Conservation (phyloP, 2,797 vertebrate species). For the Nannoperca obscura region DNA sequence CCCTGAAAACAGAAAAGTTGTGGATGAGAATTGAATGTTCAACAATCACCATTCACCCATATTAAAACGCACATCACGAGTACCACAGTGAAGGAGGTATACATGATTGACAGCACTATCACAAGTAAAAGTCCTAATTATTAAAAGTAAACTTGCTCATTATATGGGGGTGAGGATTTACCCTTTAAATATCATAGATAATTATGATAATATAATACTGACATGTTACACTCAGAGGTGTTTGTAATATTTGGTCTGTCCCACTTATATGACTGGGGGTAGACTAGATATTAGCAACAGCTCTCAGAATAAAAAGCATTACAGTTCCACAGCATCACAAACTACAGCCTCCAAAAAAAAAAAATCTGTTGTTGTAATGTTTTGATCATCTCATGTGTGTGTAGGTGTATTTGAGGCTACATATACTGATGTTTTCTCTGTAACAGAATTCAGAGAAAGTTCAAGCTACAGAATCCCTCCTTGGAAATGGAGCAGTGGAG, state of each 20-base stretch:
- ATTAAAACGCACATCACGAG: not conserved
- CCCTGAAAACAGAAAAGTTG: slow-evolving; percentile 57
- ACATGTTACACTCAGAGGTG: too few relatives aligned
- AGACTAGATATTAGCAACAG: not conserved
- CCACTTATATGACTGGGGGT: not conserved
- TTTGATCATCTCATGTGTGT: not conserved
- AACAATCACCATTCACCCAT: not conserved
- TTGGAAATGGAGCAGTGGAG: slow-evolving; percentile 48
- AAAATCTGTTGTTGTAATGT: not conserved
- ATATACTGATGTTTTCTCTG: not conserved
- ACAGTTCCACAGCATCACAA: not conserved
- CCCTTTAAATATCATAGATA: too few relatives aligned
- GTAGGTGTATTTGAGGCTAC: not conserved
- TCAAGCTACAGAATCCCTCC: not conserved
- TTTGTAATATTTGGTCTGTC: not conserved
- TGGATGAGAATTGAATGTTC: not conserved
- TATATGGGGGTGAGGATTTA: not conserved
- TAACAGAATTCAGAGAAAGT: not conserved
- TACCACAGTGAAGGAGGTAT: not conserved
- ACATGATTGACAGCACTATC: not conserved
- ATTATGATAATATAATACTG: too few relatives aligned
- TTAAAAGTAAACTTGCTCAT: not conserved
- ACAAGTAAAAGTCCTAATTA: not conserved
- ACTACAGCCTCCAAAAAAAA: not conserved
- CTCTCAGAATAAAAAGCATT: not conserved